Conservation (phyloP, 2,797 vertebrate genomes). For the Cygnus olor region DNA sequence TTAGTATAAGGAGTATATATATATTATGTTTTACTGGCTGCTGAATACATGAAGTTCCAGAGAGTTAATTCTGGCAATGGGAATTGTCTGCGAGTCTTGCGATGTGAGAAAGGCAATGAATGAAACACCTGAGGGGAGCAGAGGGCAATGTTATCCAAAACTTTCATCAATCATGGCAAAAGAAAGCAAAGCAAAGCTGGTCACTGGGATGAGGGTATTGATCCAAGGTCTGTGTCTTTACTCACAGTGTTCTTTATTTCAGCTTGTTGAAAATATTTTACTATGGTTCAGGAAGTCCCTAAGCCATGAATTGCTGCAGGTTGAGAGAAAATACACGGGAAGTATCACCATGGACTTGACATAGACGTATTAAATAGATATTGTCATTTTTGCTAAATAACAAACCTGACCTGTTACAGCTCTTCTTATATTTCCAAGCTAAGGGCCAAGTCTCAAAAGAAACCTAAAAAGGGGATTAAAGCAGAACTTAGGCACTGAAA, state of each 20-base stretch:
- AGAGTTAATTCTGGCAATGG: conserved; percentile 6
- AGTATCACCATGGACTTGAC: not conserved
- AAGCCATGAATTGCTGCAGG: not conserved
- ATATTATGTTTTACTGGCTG: conserved; percentile 9
- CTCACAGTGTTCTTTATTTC: not conserved
- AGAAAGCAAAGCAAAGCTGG: not conserved
- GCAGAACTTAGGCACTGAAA: not conserved
- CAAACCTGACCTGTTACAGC: not conserved
- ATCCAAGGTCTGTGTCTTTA: not conserved
- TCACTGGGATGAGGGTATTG: not conserved
- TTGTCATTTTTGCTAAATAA: not conserved
- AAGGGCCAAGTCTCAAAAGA: not conserved
- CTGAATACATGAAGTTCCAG: not conserved
- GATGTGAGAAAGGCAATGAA: not conserved
- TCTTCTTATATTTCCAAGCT: not conserved
- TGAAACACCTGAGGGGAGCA: not conserved
- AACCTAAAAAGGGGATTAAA: not conserved
- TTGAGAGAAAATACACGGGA: not conserved
- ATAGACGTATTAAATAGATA: not conserved
- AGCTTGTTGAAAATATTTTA: not conserved
- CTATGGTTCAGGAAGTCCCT: not conserved
- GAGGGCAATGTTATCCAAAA: not conserved
- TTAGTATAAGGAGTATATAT: not conserved
- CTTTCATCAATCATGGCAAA: not conserved
- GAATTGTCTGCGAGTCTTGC: not conserved